Evolutionary conservation across 2,797 vertebrate species (phyloP), one percentile per base, ranked within the genome.

Genomic region (Fringilla coelebs): DNA sequence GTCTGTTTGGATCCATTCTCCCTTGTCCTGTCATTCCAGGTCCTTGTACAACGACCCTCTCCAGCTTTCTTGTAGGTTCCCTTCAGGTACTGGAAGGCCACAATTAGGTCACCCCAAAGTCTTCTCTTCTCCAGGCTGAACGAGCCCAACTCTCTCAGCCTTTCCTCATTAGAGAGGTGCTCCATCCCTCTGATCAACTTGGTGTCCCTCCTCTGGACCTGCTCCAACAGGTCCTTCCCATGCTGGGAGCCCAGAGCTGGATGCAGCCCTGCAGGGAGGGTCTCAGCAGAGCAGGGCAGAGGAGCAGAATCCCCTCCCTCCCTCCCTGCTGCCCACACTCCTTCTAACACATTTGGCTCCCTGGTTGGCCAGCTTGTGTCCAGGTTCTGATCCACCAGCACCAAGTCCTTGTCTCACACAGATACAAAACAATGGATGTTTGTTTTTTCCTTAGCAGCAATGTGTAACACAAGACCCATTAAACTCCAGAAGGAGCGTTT

Each of bases 261-360:
- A 13, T 10, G 43, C 24, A 82, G 32, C 8, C 1, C 17, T 49
- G 8, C 32, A 26, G 36, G 31, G 12, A 55, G 18, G 13, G 5
- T 3, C 13, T 9, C 78, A 57, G 4, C 32, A 55, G 24, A 15
- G 18, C 21, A 5, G 34, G 6, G 20, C 14, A 60, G 34, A 74
- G 48, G 1, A 16, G 11, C 57, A 70, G 49, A 51, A 57, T 45
- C 28, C 6, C 8, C 28, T 63, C 43, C 11, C 25, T 62, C n/a
- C n/a, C n/a, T n/a, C 5, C 17, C 17, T 70, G 31, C 28, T 62
- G 13, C 11, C 32, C 36, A 25, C 4, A 0, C 2, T 24, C 1
- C 18, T 72, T 7, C 12, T 17, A 28, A 45, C 20, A 34, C 0
- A 0, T n/a, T 13, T 62, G 65, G 38, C n/a, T 63, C 17, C 26